Evolutionary conservation across 2,888 invertebrate species (phyloP).

Genomic region (Mythimna vitellina): DNA sequence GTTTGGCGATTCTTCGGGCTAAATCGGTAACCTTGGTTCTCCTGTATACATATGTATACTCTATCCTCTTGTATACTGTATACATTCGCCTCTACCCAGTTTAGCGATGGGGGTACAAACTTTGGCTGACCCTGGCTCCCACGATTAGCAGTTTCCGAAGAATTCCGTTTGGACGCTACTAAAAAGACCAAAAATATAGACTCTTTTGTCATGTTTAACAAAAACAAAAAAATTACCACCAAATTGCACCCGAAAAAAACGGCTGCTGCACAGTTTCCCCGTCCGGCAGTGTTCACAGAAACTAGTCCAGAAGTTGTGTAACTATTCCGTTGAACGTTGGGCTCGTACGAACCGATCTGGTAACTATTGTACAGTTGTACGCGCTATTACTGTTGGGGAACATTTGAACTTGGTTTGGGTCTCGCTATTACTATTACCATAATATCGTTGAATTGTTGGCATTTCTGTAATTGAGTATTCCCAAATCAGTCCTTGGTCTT

Average conservation of each 20-base stretch:
- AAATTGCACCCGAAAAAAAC: not conserved
- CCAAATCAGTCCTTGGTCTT: slow-evolving; percentile 1
- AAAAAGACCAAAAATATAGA: not conserved
- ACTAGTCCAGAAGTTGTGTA: slow-evolving; percentile 61
- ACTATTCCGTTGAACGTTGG: slow-evolving; percentile 59
- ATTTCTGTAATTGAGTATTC: slow-evolving; percentile 1
- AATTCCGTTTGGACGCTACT: not conserved
- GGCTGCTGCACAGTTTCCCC: slow-evolving; percentile 10
- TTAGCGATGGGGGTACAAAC: too few species aligned
- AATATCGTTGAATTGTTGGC: slow-evolving; percentile 25
- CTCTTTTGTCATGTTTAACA: not conserved
- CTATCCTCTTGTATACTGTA: too few species aligned
- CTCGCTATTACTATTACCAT: slow-evolving; percentile 40
- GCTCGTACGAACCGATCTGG: slow-evolving; percentile 56
- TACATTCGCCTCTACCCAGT: too few species aligned
- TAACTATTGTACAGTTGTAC: slow-evolving; percentile 56
- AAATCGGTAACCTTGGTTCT: too few species aligned
- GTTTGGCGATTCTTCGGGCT: too few species aligned
- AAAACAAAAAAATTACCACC: not conserved
- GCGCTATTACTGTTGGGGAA: slow-evolving; percentile 41
- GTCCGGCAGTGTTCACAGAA: slow-evolving; percentile 44
- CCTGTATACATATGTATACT: too few species aligned
- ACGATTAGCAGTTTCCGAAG: too few species aligned
- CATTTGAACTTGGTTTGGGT: slow-evolving; percentile 41
- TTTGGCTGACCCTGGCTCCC: too few species aligned